Conservation (phyloP, 2,113 vertebrate genomes). For the Silurus asotus region DNA sequence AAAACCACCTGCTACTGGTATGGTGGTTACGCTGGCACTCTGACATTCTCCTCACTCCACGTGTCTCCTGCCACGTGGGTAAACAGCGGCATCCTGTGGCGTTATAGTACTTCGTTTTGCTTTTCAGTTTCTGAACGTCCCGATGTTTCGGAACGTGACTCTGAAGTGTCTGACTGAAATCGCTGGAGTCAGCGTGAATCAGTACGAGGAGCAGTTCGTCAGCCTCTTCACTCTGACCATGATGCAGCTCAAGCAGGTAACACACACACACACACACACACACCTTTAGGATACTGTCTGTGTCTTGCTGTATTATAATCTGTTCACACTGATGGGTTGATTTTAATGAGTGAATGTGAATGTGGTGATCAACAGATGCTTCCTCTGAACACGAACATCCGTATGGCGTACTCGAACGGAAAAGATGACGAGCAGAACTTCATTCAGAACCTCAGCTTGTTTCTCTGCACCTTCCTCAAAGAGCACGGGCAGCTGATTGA, state of each 20-base stretch:
- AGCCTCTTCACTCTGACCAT: constrained; percentile 92
- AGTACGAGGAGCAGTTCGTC: constrained; percentile 95
- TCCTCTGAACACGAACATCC: constrained; percentile 94
- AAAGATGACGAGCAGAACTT: constrained; percentile 98
- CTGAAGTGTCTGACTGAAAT: constrained; percentile 97
- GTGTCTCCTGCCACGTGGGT: background rate
- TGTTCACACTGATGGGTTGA: too few species aligned
- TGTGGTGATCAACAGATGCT: constrained; percentile 79
- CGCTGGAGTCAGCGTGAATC: constrained; percentile 90
- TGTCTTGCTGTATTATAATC: background rate
- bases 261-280: constrained; percentile 13
- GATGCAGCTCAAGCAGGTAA: constrained; percentile 95
- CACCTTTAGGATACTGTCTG: background rate
- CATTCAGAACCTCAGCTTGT: constrained; percentile 95
- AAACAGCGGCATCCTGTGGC: background rate
- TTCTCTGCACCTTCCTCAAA: constrained; percentile 95
- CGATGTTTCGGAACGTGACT: constrained; percentile 96
- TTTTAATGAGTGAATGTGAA: too few species aligned
- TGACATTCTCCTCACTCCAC: background rate
- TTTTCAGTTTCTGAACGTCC: constrained; percentile 90
- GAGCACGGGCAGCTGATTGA: constrained; percentile 93
- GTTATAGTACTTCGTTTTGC: background rate
- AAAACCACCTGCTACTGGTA: constrained; percentile 14
- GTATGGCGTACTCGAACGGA: constrained; percentile 91
- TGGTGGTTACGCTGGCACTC: constrained; percentile 26